Conservation (phyloP, 2,888 invertebrate species). For the Sesamia inferens region DNA sequence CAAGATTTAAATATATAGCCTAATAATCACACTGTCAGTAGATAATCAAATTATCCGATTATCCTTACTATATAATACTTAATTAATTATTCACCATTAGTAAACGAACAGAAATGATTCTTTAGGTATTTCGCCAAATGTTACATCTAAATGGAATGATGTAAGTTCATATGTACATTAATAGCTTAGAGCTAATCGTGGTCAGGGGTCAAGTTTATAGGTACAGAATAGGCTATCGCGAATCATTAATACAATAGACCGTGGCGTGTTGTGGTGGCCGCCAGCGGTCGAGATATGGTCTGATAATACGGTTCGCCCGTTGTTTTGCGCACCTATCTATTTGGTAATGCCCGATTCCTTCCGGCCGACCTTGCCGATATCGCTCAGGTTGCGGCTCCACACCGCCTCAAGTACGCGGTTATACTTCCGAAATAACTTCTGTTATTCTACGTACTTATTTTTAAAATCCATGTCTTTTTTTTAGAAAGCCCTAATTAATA, state of each 20-base stretch:
- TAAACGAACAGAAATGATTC: too few relatives aligned
- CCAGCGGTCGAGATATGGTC: conserved; percentile 75
- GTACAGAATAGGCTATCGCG: conserved; percentile 69
- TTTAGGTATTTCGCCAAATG: neutral
- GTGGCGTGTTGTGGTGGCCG: conserved; percentile 64
- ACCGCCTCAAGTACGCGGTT: conserved; percentile 42
- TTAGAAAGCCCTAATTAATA: neutral
- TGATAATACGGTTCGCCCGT: conserved; percentile 78
- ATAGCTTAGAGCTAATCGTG: conserved; percentile 27
- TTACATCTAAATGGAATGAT: conserved; percentile 18
- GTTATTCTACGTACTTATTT: conserved; percentile 14
- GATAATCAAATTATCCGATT: neutral
- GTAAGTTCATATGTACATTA: conserved; percentile 8
- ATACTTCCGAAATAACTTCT: conserved; percentile 31
- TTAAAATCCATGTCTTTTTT: neutral
- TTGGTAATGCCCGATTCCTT: conserved; percentile 84
- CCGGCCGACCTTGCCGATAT: conserved; percentile 83
- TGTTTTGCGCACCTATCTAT: conserved; percentile 80
- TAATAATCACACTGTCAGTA: neutral
- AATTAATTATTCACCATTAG: too few relatives aligned
- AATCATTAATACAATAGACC: conserved; percentile 66
- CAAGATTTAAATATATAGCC: too few relatives aligned
- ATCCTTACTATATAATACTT: neutral
- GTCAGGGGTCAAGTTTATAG: conserved; percentile 75
- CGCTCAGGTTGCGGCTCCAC: conserved; percentile 67